Base-by-base conservation (phyloP, 2,888 invertebrate species). In the Saturnia pavonia region DNA sequence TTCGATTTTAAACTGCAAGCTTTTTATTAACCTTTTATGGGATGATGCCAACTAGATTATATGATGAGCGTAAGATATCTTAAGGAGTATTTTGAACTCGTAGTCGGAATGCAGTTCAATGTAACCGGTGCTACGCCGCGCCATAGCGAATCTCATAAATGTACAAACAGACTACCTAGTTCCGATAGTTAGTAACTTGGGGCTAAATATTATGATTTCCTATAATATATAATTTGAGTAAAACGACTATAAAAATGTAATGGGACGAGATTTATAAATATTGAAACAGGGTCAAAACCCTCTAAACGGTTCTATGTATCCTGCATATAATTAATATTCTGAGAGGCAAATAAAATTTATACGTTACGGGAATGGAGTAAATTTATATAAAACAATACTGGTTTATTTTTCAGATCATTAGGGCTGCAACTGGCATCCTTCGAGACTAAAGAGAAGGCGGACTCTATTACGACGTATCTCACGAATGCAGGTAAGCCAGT, bases 371-470 rank as follows among this genome's bases (percentile, higher is more conserved):
- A 45, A 40, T 22, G 2, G 12, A 19, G 14, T 19, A 27, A 48
- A 27, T 40, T 51, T 34, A 19, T 54, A 51, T 54, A 40, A 54
- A 16, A 42, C n/a, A n/a, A n/a, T n/a, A n/a, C 48, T 51, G 66
- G 73, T 69, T 71, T 75, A 74, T 74, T 75, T 78, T 90, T 73
- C 92, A 94, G 97, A 82, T 97, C 97, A 71, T 93, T 97, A 83
- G 98, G 97, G 34, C 93, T 98, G 77, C 97, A 97, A 85, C 92
- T 98, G 83, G 97, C 97, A 67, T 97, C 97, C 19, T 97, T 97
- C 83, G 97, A 97, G 90, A 97, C 97, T 12, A 96, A 96, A 85
- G 97, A 98, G 90, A 97, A 98, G 89, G 97, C 97, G 7, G 97
- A 97, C 85, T 96, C 97, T 67, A 97, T 98, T 94, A 96, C 96